phyloP scores from a whole-genome alignment of 2,888 invertebrate species.

The Cyclophora punctaria region DNA sequence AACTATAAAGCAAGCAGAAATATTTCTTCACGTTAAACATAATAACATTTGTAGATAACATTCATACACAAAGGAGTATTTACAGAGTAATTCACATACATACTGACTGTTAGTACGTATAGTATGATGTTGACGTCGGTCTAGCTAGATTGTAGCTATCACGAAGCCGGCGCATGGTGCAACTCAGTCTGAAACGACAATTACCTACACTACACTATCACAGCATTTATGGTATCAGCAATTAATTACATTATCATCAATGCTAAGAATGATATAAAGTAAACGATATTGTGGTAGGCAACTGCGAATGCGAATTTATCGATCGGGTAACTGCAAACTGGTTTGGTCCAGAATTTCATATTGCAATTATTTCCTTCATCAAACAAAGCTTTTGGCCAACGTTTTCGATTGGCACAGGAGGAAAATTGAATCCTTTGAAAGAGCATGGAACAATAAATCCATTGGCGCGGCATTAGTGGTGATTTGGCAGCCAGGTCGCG shows the following conservation, averaged over 20 bases:
- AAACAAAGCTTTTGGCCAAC: slow-evolving; percentile 2
- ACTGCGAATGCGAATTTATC: too few species aligned
- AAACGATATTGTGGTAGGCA: too few species aligned
- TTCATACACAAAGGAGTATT: too few species aligned
- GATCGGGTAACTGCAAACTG: too few species aligned
- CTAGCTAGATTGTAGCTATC: slow-evolving; percentile 4
- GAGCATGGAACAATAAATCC: slow-evolving; percentile 38
- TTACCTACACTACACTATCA: too few species aligned
- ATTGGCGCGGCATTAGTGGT: slow-evolving; percentile 31
- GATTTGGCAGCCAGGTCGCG: slow-evolving; percentile 28
- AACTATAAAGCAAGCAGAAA: too few species aligned
- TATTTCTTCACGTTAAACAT: too few species aligned
- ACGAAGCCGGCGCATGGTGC: slow-evolving; percentile 12
- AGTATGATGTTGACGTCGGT: too few species aligned
- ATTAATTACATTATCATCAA: neutral
- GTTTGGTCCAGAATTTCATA: too few species aligned
- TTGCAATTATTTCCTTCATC: neutral
- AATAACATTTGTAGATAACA: too few species aligned
- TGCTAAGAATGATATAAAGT: too few species aligned
- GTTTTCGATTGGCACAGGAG: slow-evolving; percentile 6
- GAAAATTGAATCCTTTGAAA: slow-evolving; percentile 24
- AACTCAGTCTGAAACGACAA: slow-evolving; percentile 9
- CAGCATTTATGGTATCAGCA: neutral
- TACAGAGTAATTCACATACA: neutral
- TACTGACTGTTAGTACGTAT: too few species aligned